Percentiles rank a stretch among this genome's conserved stretches.
Evolutionary conservation across 2,888 invertebrate species (phyloP).

Genomic region (Ferrisia virgata): DNA sequence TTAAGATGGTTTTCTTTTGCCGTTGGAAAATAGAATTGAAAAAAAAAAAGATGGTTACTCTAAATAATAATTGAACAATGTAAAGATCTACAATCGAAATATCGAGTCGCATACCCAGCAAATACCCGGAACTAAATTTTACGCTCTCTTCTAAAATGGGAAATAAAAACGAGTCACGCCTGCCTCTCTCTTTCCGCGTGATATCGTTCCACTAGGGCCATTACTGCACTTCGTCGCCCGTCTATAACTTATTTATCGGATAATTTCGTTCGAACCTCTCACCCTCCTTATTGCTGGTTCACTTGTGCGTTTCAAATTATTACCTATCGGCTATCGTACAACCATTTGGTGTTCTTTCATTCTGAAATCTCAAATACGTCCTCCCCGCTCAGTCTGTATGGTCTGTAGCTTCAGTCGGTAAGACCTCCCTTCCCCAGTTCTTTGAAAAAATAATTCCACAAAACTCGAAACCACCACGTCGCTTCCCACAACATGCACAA

Average conservation of each 20-base stretch:
- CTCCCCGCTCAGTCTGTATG: not conserved
- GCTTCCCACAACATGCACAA: not conserved
- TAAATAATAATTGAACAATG: not conserved
- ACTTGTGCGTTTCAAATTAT: constrained; percentile 19
- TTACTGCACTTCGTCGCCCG: constrained; percentile 25
- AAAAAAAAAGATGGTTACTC: not conserved
- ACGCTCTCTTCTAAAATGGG: constrained; percentile 37
- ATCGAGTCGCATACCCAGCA: constrained; percentile 3
- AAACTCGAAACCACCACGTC: not conserved
- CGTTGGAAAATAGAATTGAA: too few relatives aligned
- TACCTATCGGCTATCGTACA: not conserved
- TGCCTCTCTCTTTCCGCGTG: constrained; percentile 37
- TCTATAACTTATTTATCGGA: constrained; percentile 34
- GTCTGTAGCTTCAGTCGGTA: too few relatives aligned
- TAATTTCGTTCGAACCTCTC: not conserved
- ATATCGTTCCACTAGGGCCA: constrained; percentile 32
- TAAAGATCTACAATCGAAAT: constrained; percentile 2
- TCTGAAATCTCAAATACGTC: not conserved
- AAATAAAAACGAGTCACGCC: constrained; percentile 41
- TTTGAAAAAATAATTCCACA: not conserved
- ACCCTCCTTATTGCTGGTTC: not conserved
- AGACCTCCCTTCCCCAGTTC: not conserved
- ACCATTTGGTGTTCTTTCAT: constrained; percentile 16
- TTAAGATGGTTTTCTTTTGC: too few relatives aligned
- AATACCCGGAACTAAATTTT: constrained; percentile 44